A percentile compares a stretch with the other conserved stretches of the same genome.
Conservation (phyloP, 2,888 invertebrate genomes). For the Suillia variegata region DNA sequence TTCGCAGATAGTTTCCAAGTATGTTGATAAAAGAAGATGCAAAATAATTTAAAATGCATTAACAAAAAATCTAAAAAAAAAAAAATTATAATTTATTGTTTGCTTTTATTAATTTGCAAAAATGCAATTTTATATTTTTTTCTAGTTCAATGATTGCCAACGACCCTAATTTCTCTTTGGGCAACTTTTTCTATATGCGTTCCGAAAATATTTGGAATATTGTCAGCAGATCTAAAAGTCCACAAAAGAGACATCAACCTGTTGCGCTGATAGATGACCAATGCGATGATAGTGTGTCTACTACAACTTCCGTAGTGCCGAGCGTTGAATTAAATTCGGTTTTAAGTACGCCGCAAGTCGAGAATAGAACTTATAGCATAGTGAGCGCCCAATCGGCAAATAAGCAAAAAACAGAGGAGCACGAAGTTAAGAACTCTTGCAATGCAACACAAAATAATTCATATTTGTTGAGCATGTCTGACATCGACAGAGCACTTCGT, state of each 20-base stretch:
- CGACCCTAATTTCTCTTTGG: conserved; percentile 55
- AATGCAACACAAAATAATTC: conserved; percentile 43
- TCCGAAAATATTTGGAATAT: conserved; percentile 54
- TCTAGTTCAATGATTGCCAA: conserved; percentile 45
- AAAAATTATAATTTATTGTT: too few species aligned
- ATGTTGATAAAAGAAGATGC: conserved; percentile 16
- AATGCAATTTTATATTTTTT: not conserved
- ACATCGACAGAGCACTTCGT: conserved; percentile 55
- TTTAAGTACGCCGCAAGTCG: conserved; percentile 43
- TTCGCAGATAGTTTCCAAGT: conserved; percentile 39
- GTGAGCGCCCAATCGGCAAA: conserved; percentile 28
- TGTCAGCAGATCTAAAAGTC: conserved; percentile 37
- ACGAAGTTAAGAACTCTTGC: conserved; percentile 43
- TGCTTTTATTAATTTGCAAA: not conserved
- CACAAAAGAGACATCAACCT: conserved; percentile 37
- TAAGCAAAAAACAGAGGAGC: conserved; percentile 23
- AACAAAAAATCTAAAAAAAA: too few species aligned
- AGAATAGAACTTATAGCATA: conserved; percentile 48
- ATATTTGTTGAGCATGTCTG: conserved; percentile 52
- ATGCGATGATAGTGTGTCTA: conserved; percentile 16
- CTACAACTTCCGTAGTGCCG: too few species aligned
- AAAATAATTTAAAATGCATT: too few species aligned
- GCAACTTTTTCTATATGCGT: conserved; percentile 53
- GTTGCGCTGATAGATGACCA: conserved; percentile 37
- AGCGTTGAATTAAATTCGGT: conserved; percentile 5